Conservation (phyloP, 2,113 vertebrate genomes). For the Vidua chalybeata region DNA sequence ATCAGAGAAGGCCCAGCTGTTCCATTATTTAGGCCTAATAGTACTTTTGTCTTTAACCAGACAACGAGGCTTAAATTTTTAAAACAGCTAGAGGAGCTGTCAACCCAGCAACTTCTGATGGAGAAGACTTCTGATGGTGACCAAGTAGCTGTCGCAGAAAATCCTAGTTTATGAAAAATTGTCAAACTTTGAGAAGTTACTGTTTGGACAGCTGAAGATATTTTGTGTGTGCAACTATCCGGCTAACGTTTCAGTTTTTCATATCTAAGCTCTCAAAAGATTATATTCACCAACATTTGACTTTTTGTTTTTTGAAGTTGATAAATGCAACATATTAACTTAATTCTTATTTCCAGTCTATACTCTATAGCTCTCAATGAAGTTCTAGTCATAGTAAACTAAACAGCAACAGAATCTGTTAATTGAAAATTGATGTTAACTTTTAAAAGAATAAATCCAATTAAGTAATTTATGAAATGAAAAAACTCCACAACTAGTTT, state of each 20-base stretch:
- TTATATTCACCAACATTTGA: not conserved
- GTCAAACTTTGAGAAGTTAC: not conserved
- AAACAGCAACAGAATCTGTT: not conserved
- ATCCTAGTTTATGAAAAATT: not conserved
- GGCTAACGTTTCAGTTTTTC: not conserved
- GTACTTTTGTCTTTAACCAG: not conserved
- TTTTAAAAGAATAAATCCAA: not conserved
- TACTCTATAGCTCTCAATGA: not conserved
- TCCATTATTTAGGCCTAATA: not conserved
- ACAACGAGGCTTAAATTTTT: not conserved
- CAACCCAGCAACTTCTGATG: not conserved
- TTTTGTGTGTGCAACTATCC: not conserved
- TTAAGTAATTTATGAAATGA: not conserved
- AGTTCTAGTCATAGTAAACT: not conserved
- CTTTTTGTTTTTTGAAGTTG: not conserved
- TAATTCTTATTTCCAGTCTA: not conserved
- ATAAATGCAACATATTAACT: not conserved
- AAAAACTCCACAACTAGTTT: not conserved
- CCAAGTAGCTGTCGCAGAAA: not conserved
- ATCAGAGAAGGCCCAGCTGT: not conserved
- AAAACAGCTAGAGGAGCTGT: not conserved
- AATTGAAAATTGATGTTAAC: not conserved
- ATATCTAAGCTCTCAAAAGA: not conserved
- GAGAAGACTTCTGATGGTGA: not conserved
- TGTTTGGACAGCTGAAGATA: not conserved